Evolutionary conservation across 2,888 invertebrate genomes (phyloP).

Genomic region (Macrophya annulata): DNA sequence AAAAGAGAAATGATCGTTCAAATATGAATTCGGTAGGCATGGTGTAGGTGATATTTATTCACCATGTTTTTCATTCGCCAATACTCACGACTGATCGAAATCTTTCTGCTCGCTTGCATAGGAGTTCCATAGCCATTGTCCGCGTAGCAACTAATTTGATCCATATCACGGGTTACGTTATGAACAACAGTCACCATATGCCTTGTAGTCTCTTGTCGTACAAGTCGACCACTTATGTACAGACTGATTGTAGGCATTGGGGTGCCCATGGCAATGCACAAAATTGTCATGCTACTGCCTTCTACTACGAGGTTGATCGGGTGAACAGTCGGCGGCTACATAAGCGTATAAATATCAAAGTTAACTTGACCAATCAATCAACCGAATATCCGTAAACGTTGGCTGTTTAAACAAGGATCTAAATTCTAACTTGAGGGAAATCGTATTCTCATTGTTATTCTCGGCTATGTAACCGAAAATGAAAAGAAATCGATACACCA

Average conservation of each 20-base stretch:
- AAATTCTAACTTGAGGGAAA: neutral
- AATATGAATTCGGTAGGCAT: neutral
- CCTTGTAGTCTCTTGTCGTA: conserved; percentile 90
- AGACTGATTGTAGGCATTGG: conserved; percentile 92
- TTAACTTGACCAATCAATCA: neutral
- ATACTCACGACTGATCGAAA: conserved; percentile 90
- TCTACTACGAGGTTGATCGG: conserved; percentile 92
- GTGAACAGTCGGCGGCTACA: conserved; percentile 91
- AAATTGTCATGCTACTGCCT: conserved; percentile 92
- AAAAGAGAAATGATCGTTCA: neutral
- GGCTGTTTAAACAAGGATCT: neutral
- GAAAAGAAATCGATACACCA: too few species aligned
- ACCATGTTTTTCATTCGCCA: neutral
- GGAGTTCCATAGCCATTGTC: conserved; percentile 94
- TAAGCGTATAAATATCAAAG: conserved; percentile 61
- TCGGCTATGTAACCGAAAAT: too few species aligned
- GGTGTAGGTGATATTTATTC: neutral
- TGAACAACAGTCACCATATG: conserved; percentile 94
- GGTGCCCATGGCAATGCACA: conserved; percentile 92
- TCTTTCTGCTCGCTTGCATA: conserved; percentile 91
- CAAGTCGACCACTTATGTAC: conserved; percentile 89
- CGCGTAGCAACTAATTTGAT: conserved; percentile 92
- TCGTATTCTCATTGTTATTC: too few species aligned
- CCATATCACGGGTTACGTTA: conserved; percentile 92
- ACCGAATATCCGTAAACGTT: neutral